Conservation (phyloP, 2,797 vertebrate species). For the Malurus splendens region DNA sequence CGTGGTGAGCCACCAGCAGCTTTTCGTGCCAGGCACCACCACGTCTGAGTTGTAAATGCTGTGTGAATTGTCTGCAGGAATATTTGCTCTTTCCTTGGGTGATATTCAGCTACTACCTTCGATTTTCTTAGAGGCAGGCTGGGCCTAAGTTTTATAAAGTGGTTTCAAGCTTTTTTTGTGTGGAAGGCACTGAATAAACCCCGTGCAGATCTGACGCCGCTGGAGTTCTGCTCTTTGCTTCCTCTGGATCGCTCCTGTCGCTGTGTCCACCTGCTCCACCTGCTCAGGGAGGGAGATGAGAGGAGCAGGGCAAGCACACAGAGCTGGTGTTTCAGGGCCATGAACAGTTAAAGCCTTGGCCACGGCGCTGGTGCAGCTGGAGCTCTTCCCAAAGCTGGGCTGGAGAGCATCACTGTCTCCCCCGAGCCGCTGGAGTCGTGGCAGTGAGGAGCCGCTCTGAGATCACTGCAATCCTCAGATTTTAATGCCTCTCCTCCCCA, state of each 20-base stretch:
- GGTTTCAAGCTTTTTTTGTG: not conserved
- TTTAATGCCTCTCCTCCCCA: not conserved
- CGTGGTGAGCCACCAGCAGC: not conserved
- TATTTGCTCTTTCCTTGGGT: not conserved
- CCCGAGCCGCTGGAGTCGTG: not conserved
- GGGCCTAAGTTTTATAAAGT: not conserved
- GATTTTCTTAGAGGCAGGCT: not conserved
- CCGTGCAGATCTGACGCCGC: fast-evolving
- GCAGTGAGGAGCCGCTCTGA: slow-evolving; percentile 35
- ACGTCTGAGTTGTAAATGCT: fast-evolving
- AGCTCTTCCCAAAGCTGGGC: slow-evolving; percentile 19
- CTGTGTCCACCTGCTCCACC: not conserved
- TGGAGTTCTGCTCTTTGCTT: not conserved
- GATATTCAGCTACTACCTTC: not conserved
- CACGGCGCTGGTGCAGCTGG: not conserved
- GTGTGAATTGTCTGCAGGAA: not conserved
- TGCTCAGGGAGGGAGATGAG: not conserved
- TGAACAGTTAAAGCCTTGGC: slow-evolving; percentile 16
- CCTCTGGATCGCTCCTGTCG: not conserved
- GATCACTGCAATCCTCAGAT: slow-evolving; percentile 15
- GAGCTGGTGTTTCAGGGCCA: not conserved
- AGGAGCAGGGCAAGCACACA: not conserved
- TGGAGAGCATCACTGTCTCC: slow-evolving; percentile 45
- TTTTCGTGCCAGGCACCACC: fast-evolving
- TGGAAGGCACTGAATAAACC: not conserved